phyloP scores from a whole-genome alignment of 64 coral and sea anemone genomes.

The Astreopora myriophthalma region DNA sequence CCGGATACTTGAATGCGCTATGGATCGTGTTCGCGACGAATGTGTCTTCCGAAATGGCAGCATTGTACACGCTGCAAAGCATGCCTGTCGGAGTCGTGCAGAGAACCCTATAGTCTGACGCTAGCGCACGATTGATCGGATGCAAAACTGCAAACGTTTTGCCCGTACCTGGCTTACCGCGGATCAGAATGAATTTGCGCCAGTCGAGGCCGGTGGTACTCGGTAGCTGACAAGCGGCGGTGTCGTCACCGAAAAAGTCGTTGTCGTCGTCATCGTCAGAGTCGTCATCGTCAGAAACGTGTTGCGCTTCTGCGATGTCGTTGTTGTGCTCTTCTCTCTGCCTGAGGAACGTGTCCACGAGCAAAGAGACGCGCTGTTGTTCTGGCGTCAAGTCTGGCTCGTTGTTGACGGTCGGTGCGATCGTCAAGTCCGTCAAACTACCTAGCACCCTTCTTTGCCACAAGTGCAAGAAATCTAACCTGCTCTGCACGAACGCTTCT shows the following conservation, averaged over 20 bases:
- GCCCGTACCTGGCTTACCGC: slow-evolving; percentile 25
- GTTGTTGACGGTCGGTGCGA: background rate
- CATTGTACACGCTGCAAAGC: background rate
- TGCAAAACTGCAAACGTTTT: background rate
- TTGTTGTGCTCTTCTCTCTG: background rate
- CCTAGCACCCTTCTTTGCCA: background rate
- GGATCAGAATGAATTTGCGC: background rate
- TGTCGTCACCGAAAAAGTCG: background rate
- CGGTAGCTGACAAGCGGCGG: background rate
- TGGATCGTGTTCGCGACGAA: background rate
- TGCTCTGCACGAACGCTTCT: background rate
- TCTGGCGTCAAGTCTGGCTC: background rate
- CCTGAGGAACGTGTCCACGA: background rate
- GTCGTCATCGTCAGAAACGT: background rate
- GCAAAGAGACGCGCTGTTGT: background rate
- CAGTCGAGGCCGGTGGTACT: background rate
- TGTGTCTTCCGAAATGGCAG: background rate
- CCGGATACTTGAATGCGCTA: slow-evolving; percentile 21
- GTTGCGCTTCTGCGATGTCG: background rate
- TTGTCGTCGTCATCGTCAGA: no score
- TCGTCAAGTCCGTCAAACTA: background rate
- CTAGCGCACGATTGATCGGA: background rate
- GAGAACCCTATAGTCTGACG: background rate
- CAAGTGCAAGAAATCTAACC: background rate
- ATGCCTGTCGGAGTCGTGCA: background rate